These are phyloP conservation scores for Halcyon smyrnensis DNA, from an alignment of 2,797 vertebrate species.

Conservation along the genomic window DNA sequence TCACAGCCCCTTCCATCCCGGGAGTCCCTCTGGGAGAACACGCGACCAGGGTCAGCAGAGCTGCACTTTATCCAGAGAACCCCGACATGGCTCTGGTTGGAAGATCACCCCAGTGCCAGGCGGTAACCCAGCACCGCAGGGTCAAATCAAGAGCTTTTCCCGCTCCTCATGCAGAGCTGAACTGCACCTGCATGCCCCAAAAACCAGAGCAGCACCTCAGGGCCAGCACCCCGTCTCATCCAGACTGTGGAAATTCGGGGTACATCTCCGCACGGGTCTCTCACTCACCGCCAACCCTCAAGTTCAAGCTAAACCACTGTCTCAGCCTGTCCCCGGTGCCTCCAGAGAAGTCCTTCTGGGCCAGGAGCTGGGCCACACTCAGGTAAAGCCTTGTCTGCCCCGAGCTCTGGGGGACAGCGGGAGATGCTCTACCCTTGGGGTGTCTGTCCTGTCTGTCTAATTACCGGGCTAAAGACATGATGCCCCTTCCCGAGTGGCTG, in stretches of 20 bases:
- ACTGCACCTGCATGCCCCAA: background rate
- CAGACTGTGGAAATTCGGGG: fast-evolving
- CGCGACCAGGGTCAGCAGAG: background rate
- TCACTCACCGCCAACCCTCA: background rate
- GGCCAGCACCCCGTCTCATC: fast-evolving
- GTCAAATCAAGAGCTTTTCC: background rate
- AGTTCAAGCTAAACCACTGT: background rate
- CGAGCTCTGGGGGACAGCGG: background rate
- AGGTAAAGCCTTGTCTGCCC: background rate
- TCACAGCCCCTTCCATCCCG: too few relatives aligned
- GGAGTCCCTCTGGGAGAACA: background rate
- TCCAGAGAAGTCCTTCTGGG: fast-evolving
- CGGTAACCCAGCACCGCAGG: background rate
- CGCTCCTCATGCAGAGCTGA: background rate
- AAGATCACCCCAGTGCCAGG: background rate
- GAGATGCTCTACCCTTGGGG: background rate
- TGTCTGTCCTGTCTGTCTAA: background rate
- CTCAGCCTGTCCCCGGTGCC: fast-evolving
- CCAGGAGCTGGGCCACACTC: background rate
- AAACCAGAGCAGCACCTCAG: fast-evolving
- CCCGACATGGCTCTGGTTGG: background rate
- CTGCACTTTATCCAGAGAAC: background rate
- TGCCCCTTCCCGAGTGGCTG: background rate
- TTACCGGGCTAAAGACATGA: background rate
- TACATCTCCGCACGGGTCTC: fast-evolving